Percentiles rank a stretch among this genome's conserved stretches.
These are phyloP conservation scores for Hesperophylax magnus DNA, from an alignment of 1,140 invertebrate species.

Conservation along the genomic window DNA sequence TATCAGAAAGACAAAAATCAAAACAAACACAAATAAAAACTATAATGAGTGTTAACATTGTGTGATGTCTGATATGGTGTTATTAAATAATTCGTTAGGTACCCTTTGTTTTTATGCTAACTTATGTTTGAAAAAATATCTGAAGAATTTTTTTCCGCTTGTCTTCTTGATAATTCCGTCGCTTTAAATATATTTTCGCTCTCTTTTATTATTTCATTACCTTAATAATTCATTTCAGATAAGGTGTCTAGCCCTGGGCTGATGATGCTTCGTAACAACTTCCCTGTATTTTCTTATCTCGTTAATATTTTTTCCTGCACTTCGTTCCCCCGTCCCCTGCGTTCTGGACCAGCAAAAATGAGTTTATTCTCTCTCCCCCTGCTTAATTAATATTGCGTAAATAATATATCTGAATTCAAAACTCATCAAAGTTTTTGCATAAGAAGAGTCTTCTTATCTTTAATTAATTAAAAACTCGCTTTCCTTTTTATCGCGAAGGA, in stretches of 20 bases:
- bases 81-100: too few species aligned
- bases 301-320: constrained; percentile 6
- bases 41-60: too few species aligned
- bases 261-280: constrained; percentile 15
- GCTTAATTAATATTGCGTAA: constrained; percentile 5
- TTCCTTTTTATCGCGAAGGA: too few species aligned
- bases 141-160: too few species aligned
- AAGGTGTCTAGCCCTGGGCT: background rate
- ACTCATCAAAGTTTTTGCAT: constrained; percentile 18
- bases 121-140: too few species aligned
- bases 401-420: background rate
- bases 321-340: background rate
- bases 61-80: too few species aligned
- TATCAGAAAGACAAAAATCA: too few species aligned
- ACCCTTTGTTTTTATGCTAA: too few species aligned
- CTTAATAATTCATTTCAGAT: constrained; percentile 24
- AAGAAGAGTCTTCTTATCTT: background rate
- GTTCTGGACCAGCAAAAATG: background rate
- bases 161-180: background rate
- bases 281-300: constrained; percentile 1
- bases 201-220: background rate
- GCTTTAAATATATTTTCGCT: constrained; percentile 11
- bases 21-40: too few species aligned
- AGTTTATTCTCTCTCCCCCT: background rate
- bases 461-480: too few species aligned